phyloP scores from a whole-genome alignment of 2,797 vertebrate genomes.

The Falco novaeseelandiae region DNA sequence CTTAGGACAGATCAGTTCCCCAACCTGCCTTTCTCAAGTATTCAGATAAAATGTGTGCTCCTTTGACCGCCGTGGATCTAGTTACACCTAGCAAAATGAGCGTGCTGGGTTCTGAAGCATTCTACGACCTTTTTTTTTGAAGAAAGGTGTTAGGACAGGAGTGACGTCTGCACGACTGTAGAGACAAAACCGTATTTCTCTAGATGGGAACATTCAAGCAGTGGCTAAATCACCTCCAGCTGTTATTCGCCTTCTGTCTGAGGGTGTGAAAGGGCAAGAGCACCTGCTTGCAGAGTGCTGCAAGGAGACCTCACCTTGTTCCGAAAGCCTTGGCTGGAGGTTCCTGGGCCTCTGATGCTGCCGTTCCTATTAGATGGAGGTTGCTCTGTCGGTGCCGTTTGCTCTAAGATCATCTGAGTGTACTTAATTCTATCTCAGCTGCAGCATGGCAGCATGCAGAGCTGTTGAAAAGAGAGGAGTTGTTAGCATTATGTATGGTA shows the following conservation, averaged over 20 bases:
- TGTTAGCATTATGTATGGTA: background rate
- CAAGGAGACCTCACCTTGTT: background rate
- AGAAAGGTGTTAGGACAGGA: background rate
- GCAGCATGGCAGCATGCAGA: background rate
- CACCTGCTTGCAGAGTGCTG: background rate
- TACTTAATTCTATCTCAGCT: background rate
- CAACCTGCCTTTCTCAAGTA: background rate
- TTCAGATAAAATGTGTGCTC: background rate
- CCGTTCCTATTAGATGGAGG: accelerated
- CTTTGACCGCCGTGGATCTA: background rate
- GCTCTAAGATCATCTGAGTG: background rate
- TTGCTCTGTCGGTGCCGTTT: background rate
- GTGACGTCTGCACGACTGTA: background rate
- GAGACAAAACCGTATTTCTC: background rate
- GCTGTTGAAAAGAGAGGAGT: background rate
- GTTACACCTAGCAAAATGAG: background rate
- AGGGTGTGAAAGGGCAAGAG: background rate
- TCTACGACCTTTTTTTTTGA: background rate
- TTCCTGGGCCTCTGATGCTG: accelerated
- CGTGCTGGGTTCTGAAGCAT: background rate
- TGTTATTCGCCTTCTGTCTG: accelerated
- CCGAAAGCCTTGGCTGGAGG: background rate
- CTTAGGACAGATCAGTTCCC: background rate
- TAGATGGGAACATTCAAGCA: background rate
- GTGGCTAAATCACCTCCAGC: accelerated